Evolutionary conservation across 64 coral and sea anemone species (phyloP), one percentile per base, ranked within the genome.

Genomic region (Montipora efflorescens): DNA sequence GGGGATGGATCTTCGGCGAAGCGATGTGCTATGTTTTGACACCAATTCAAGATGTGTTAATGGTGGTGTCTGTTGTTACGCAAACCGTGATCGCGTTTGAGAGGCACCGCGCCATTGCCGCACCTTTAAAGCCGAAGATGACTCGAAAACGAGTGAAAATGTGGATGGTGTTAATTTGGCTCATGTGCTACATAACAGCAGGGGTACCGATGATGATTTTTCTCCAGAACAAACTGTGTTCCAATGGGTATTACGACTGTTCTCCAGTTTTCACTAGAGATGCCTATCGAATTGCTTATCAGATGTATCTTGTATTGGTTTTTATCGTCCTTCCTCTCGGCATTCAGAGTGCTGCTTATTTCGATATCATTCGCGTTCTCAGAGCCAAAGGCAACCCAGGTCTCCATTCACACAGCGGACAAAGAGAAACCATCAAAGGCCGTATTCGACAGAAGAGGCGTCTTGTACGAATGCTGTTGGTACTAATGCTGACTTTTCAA

Each of bases 61-160:
- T 97, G 8, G 79, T 83, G 10, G 92, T 97, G 4, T 97, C 95
- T 19, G 95, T 97, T 6, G 23, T 97, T 43, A 88, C 95, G 8
- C 95, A 97, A 8, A 97, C 95, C 21, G 80, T 80, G 14, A 97
- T 97, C 43, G 95, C 95, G 7, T 5, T 97, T 9, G 95, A 97
- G 22, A 91, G 95, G 64, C 80, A 97, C 46, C 92, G 95, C 58
- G 95, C 92, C 8, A 97, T 97, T 28, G 95, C 87, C 4, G 79
- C 95, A 12, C 95, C 95, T n/a, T 97, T 97, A 62, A 91, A 94
- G 81, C 43, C 78, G 72, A 94, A 88, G 51, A 91, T 94, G 19
- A 88, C 92, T 9, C 88, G 76, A 46, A 12, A 79, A 8, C 90
- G 91, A 48, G 90, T 94, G 12, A 94, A 82, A 53, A 84, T 87